These are phyloP conservation scores for Thaleichthys pacificus DNA, from an alignment of 2,797 vertebrate genomes.

Conservation along the genomic window DNA sequence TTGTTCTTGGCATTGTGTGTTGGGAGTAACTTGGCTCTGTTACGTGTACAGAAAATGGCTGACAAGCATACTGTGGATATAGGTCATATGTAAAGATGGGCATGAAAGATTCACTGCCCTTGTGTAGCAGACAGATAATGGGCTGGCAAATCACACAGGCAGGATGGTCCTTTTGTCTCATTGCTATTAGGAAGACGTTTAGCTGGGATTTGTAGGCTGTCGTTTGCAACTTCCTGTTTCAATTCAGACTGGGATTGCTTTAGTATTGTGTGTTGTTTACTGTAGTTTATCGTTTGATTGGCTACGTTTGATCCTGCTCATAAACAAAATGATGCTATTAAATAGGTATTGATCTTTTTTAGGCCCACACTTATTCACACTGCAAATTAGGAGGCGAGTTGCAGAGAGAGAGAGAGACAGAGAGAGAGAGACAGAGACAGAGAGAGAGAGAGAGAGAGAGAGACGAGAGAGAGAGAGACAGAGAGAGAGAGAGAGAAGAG, in stretches of 20 bases:
- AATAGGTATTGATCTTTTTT: conserved; percentile 60
- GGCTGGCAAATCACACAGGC: conserved; percentile 28
- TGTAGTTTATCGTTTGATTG: conserved; percentile 50
- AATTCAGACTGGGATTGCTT: not conserved
- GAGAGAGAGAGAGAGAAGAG: not conserved
- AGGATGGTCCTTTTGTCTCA: not conserved
- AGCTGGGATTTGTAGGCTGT: not conserved
- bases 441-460: too few species aligned
- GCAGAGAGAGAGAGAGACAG: not conserved
- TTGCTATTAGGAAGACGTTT: not conserved
- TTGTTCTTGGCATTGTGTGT: not conserved
- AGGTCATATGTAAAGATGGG: conserved; percentile 42
- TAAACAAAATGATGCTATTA: conserved; percentile 42
- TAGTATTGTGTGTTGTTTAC: conserved; percentile 33
- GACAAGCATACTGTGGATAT: conserved; percentile 22
- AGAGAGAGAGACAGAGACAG: too few species aligned
- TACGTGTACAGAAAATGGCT: conserved; percentile 3
- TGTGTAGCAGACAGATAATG: conserved; percentile 31
- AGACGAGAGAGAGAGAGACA: too few species aligned
- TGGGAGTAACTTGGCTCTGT: not conserved
- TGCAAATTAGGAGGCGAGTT: conserved; percentile 49
- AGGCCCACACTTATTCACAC: conserved; percentile 56
- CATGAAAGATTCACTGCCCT: conserved; percentile 35
- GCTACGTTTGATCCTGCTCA: conserved; percentile 34
- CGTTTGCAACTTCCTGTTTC: not conserved